Percentiles rank a stretch among this genome's conserved stretches.
Evolutionary conservation across 35 echinoderm and acorn worm genomes (phyloP).

Genomic region (Apostichopus japonicus): DNA sequence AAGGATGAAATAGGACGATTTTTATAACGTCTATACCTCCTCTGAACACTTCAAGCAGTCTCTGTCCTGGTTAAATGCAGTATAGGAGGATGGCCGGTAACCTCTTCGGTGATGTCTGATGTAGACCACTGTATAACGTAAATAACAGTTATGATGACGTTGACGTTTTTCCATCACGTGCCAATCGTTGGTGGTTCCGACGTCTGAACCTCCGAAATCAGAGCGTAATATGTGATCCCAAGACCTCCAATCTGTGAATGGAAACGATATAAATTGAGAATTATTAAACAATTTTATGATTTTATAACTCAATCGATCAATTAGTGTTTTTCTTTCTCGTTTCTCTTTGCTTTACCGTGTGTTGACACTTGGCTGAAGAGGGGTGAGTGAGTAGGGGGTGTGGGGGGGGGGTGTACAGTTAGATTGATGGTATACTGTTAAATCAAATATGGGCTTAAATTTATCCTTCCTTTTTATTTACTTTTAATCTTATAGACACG

Average conservation of each 20-base stretch:
- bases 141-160: background rate
- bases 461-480: no score
- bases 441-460: no score
- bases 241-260: conserved; percentile 53
- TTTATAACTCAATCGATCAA: no score
- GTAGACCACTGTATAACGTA: no score
- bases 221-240: conserved; percentile 38
- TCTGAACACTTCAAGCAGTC: background rate
- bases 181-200: conserved; percentile 8
- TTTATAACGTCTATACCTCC: background rate
- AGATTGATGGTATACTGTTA: no score
- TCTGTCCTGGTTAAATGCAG: background rate
- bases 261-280: background rate
- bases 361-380: no score
- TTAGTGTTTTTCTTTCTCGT: no score
- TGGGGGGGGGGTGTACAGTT: no score
- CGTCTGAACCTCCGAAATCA: conserved; percentile 16
- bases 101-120: background rate
- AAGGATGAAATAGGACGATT: background rate
- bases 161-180: background rate
- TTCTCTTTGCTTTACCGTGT: no score
- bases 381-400: no score
- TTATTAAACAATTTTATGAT: no score
- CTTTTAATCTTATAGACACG: no score
- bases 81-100: background rate